phyloP scores from a whole-genome alignment of 1,140 invertebrate genomes.

The Cydia amplana region DNA sequence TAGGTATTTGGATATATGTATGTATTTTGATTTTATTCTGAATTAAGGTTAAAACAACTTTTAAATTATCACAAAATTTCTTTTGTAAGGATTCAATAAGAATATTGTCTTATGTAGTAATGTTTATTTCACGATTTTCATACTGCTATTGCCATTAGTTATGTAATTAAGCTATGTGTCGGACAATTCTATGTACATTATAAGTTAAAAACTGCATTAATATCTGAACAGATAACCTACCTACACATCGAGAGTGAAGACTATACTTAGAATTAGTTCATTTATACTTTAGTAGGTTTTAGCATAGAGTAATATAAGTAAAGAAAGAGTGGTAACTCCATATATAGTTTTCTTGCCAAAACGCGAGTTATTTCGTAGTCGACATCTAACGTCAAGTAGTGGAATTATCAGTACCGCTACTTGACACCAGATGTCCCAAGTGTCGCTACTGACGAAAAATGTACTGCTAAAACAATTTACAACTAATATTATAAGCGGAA shows the following conservation, averaged over 20 bases:
- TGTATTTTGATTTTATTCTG: background rate
- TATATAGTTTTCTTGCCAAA: no score
- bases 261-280: background rate
- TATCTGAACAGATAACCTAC: constrained; percentile 9
- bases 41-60: background rate
- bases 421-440: no score
- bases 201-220: background rate
- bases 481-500: no score
- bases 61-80: background rate
- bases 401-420: no score
- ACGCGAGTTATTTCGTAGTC: no score
- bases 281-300: constrained; percentile 16
- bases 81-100: background rate
- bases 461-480: no score
- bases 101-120: background rate
- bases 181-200: constrained; percentile 15
- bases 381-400: no score
- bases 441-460: no score
- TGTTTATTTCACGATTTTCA: background rate
- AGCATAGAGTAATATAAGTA: no score
- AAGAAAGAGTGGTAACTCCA: no score
- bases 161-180: background rate
- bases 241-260: constrained; percentile 19
- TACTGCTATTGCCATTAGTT: constrained; percentile 2
- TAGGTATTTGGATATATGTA: background rate